Base-by-base conservation (phyloP, 2,113 vertebrate species). In the Orthonyx spaldingii region DNA sequence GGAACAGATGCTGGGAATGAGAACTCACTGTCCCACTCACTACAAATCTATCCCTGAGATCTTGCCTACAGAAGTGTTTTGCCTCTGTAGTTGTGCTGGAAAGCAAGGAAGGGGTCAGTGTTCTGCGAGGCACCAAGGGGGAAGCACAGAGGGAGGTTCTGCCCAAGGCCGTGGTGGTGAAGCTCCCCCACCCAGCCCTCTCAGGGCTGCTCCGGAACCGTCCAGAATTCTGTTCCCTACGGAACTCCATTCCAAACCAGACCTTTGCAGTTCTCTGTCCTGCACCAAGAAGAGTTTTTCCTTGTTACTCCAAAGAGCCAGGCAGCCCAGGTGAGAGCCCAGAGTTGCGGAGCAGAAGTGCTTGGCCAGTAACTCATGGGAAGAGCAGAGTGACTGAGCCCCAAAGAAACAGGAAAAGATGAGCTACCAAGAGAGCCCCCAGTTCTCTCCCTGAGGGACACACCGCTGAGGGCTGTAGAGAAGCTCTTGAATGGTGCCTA, bases 1-100 rank as follows among this genome's bases (percentile, higher is more conserved):
- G 1, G 56, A 20, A 18, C 72, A 70, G 68, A 52, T 0, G 0
- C 0, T 16, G 64, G 11, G 12, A 6, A 18, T 17, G 6, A 74
- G 72, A 91, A 7, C 39, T 55, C 87, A 17, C 11, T 2, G 0
- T 2, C 57, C 52, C 41, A 13, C 44, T 18, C 17, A 11, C 35
- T 10, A 6, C 32, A 61, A 22, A 46, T 1, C 84, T 23, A 0
- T 2, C 72, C 53, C 68, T 6, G 23, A 76, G 55, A 42, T 32
- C 60, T 24, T 7, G 7, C 6, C 70, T 42, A 1, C 0, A 1
- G 7, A 35, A 55, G 55, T 0, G 24, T 9, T 89, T 52, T 72
- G 50, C 21, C 61, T 42, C 71, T 30, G 3, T 0, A 46, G n/a
- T 0, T 60, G 60, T 20, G 33, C 21, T n/a, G 46, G 68, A 19